A percentile compares a stretch with the other conserved stretches of the same genome.
Evolutionary conservation across 1,140 invertebrate species (phyloP).

Genomic region (Acromyrmex charruanus): DNA sequence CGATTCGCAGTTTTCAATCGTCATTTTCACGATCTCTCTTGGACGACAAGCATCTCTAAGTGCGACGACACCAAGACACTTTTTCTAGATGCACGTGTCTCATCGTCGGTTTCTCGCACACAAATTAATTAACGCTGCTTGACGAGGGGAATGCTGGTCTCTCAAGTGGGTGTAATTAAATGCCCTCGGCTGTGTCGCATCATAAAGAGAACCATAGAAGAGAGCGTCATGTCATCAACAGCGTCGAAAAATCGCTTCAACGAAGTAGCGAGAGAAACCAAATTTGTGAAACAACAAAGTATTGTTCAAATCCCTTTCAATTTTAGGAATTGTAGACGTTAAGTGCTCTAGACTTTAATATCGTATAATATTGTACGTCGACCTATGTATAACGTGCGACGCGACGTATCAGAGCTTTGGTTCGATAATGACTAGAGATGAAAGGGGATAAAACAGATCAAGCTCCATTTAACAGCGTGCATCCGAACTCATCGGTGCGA

Average conservation of each 20-base stretch:
- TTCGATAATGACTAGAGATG: constrained; percentile 67
- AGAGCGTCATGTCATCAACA: constrained; percentile 9
- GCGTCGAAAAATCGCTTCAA: constrained; percentile 4
- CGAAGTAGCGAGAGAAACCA: constrained; percentile 57
- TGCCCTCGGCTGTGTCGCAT: constrained; percentile 61
- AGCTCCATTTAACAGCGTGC: constrained; percentile 23
- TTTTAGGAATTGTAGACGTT: not conserved
- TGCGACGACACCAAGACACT: constrained; percentile 36
- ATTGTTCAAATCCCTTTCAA: not conserved
- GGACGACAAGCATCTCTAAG: not conserved
- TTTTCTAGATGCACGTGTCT: constrained; percentile 72
- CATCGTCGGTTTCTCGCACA: constrained; percentile 62
- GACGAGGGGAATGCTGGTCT: constrained; percentile 56
- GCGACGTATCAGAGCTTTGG: constrained; percentile 62
- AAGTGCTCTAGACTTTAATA: not conserved
- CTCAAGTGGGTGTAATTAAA: constrained; percentile 80
- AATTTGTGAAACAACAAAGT: constrained; percentile 11
- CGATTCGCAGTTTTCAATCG: not conserved
- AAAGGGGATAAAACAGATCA: constrained; percentile 62
- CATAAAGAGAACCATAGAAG: constrained; percentile 50
- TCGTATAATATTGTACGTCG: constrained; percentile 38
- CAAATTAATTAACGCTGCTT: constrained; percentile 75
- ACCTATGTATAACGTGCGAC: constrained; percentile 59
- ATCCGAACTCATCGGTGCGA: constrained; percentile 12
- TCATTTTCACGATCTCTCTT: constrained; percentile 23